A percentile compares a stretch with the other conserved stretches of the same genome.
Evolutionary conservation across 1,140 invertebrate species (phyloP).

Genomic region (Popillia japonica): DNA sequence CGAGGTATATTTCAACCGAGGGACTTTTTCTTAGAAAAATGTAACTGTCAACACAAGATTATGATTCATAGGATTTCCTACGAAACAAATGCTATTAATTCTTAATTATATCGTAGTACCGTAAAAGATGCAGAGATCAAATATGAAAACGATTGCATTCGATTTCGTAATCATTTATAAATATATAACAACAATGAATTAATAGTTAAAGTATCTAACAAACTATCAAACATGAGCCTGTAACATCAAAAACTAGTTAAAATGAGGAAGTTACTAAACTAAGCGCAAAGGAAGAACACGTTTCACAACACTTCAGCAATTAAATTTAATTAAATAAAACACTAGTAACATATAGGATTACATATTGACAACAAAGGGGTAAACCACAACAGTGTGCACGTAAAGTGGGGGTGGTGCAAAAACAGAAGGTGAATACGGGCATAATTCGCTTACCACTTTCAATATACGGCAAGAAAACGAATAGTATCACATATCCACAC

Average conservation of each 20-base stretch:
- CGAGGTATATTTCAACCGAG: not conserved
- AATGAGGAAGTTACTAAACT: not conserved
- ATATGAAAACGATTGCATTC: not conserved
- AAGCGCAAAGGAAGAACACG: not conserved
- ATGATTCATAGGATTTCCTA: constrained; percentile 2
- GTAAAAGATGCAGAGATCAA: not conserved
- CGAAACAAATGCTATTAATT: not conserved
- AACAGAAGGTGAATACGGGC: constrained; percentile 4
- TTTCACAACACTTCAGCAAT: not conserved
- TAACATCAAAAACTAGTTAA: not conserved
- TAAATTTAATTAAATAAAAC: constrained; percentile 23
- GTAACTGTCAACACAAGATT: not conserved
- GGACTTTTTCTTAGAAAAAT: not conserved
- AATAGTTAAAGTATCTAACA: not conserved
- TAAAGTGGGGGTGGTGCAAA: constrained; percentile 39
- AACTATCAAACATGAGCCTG: not conserved
- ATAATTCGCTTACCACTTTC: constrained; percentile 62
- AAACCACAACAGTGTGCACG: constrained; percentile 25
- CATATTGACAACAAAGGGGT: constrained; percentile 39
- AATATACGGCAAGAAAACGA: constrained; percentile 66
- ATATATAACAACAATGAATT: not conserved
- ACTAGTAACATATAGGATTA: not conserved
- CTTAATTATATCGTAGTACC: not conserved
- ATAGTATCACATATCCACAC: constrained; percentile 67
- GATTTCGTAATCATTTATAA: not conserved